These are phyloP conservation scores for Alauda arvensis DNA, from an alignment of 2,797 vertebrate species.

Conservation along the genomic window DNA sequence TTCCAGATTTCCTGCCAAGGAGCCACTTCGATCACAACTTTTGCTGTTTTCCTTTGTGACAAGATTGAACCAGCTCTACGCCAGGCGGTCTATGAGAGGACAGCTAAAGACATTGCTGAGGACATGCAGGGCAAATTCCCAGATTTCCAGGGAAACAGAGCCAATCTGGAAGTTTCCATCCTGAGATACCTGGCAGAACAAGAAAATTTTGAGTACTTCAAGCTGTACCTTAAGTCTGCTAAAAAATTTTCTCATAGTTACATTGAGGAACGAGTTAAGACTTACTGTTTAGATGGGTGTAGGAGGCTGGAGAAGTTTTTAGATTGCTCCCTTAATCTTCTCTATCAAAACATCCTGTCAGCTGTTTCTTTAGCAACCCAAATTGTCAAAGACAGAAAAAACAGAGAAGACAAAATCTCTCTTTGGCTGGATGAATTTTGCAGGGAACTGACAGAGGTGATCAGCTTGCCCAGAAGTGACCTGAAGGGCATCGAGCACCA, in stretches of 20 bases:
- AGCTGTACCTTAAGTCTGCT: slow-evolving; percentile 2
- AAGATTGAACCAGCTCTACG: slow-evolving; percentile 46
- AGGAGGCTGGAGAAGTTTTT: slow-evolving; percentile 20
- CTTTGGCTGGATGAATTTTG: slow-evolving; percentile 68
- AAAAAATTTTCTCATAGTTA: background rate
- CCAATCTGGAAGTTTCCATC: slow-evolving; percentile 60
- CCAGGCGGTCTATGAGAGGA: background rate
- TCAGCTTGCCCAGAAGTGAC: slow-evolving; percentile 55
- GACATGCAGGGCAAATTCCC: slow-evolving; percentile 26
- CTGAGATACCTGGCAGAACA: slow-evolving; percentile 63
- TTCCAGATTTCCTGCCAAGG: slow-evolving; percentile 67
- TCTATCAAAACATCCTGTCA: background rate
- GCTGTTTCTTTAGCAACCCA: slow-evolving; percentile 52
- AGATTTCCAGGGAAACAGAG: slow-evolving; percentile 54
- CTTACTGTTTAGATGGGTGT: background rate
- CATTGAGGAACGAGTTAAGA: background rate
- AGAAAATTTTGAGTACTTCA: slow-evolving; percentile 64
- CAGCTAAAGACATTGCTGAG: slow-evolving; percentile 28
- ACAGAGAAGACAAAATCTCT: background rate
- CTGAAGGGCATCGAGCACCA: slow-evolving; percentile 46
- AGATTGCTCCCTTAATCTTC: background rate
- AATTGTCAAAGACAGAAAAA: background rate
- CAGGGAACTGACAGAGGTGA: background rate
- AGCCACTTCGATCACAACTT: slow-evolving; percentile 42
- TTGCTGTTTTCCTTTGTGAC: slow-evolving; percentile 49